Evolutionary conservation across 2,113 vertebrate species (phyloP), one percentile per base, ranked within the genome.

Genomic region (Silurus meridionalis): DNA sequence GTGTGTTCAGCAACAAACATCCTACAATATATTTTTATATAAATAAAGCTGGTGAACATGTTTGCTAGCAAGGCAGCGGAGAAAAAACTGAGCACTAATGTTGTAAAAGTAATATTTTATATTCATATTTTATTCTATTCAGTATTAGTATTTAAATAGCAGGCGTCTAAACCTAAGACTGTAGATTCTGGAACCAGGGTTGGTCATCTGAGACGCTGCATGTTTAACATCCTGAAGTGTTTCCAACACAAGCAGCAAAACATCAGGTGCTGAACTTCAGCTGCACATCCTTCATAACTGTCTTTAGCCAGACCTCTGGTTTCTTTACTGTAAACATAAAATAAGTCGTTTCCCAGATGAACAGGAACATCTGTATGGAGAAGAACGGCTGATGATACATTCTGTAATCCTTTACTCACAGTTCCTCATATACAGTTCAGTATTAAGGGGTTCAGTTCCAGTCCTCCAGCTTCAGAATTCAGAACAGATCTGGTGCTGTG

Each of bases 321-420:
- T 69, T n/a, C 86, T 81, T 86, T 83, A 85, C 83, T 69, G 81
- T 83, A 84, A 87, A 87, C 83, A 85, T 7, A 21, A 77, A 85
- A 37, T 61, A 9, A 48, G 48, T 55, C 37, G 3, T 37, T 72
- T 37, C 17, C 10, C 57, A 87, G 83, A 87, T 85, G 37, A 77
- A 71, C 8, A 19, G 69, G 78, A 89, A 85, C 88, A 89, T 83
- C 83, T 89, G 86, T 25, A 46, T 63, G 13, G 21, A 64, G 77
- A 61, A n/a, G 8, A 84, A 25, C 66, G 69, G 13, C 11, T 19
- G 75, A 21, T 75, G n/a, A 67, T 58, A 71, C 57, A 3, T 25
- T 28, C 77, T 55, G 46, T 80, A 80, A 80, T 46, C 17, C 15
- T 80, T 46, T 58, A 80, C 60, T 46, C 25, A 46, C 1, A 21